phyloP scores from a whole-genome alignment of 2,797 vertebrate species.

The Acanthurus leucopareius region DNA sequence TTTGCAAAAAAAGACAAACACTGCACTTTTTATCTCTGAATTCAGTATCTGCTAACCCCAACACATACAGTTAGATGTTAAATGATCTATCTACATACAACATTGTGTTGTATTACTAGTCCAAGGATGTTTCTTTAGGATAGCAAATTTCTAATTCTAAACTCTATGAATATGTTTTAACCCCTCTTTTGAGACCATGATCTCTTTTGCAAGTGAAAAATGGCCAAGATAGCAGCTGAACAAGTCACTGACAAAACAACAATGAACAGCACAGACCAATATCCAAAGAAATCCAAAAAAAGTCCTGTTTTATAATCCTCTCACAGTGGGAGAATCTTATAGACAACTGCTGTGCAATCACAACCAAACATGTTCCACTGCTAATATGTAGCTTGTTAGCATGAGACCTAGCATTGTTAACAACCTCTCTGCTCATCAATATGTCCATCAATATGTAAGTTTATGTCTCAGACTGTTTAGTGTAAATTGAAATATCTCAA shows the following conservation, averaged over 20 bases:
- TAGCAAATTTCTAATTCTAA: not conserved
- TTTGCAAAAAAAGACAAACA: not conserved
- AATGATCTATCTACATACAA: not conserved
- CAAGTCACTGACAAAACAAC: too few species aligned
- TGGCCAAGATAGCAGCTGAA: too few species aligned
- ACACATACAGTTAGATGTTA: not conserved
- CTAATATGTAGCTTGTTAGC: not conserved
- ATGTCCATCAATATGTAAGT: not conserved
- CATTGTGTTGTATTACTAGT: not conserved
- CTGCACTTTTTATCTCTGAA: not conserved
- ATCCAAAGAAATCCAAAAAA: not conserved
- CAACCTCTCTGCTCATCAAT: not conserved
- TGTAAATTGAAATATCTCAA: slow-evolving; percentile 13
- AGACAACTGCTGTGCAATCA: not conserved
- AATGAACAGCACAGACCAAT: not conserved
- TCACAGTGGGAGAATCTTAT: not conserved
- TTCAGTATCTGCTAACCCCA: not conserved
- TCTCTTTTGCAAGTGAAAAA: too few species aligned
- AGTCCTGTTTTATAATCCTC: not conserved
- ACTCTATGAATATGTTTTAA: not conserved
- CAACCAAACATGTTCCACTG: not conserved
- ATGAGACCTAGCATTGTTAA: not conserved
- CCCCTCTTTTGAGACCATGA: too few species aligned
- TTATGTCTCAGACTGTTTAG: not conserved
- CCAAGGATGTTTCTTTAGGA: slow-evolving; percentile 10